These are phyloP conservation scores for Oophaga pumilio DNA, from an alignment of 2,113 vertebrate species.

Conservation along the genomic window DNA sequence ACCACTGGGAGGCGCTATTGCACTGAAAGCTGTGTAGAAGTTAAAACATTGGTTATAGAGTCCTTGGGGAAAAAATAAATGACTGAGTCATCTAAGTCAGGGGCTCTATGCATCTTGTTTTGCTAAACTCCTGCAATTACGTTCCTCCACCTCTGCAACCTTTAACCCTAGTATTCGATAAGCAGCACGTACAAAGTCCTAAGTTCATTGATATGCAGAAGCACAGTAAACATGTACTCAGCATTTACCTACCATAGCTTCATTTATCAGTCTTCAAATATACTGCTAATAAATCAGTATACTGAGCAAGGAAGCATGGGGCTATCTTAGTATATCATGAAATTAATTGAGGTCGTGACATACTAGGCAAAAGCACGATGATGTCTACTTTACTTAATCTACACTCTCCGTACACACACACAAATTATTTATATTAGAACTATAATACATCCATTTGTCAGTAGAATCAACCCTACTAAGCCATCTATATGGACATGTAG, in stretches of 20 bases:
- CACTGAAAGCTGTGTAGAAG: neutral
- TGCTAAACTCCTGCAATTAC: slow-evolving; percentile 25
- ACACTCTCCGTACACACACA: too few species aligned
- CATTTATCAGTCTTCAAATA: neutral
- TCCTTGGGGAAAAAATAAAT: neutral
- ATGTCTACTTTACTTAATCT: too few species aligned
- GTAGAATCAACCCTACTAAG: too few species aligned
- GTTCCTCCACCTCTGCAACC: slow-evolving; percentile 2
- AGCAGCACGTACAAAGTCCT: slow-evolving; percentile 36
- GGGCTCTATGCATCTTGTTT: slow-evolving; percentile 24
- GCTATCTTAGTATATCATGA: neutral
- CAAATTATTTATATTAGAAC: too few species aligned
- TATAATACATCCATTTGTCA: too few species aligned
- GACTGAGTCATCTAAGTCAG: neutral
- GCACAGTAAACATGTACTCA: slow-evolving; percentile 13
- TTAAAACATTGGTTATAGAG: neutral
- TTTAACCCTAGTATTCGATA: slow-evolving; percentile 33
- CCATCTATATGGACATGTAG: too few species aligned
- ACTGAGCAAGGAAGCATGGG: neutral
- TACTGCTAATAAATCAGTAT: neutral
- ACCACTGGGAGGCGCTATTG: neutral
- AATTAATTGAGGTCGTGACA: neutral
- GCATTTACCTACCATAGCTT: neutral
- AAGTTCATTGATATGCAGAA: slow-evolving; percentile 29
- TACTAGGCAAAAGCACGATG: neutral